A percentile compares a stretch with the other conserved stretches of the same genome.
These are phyloP conservation scores for Acrocephalus arundinaceus DNA, from an alignment of 2,113 vertebrate genomes.

Conservation along the genomic window DNA sequence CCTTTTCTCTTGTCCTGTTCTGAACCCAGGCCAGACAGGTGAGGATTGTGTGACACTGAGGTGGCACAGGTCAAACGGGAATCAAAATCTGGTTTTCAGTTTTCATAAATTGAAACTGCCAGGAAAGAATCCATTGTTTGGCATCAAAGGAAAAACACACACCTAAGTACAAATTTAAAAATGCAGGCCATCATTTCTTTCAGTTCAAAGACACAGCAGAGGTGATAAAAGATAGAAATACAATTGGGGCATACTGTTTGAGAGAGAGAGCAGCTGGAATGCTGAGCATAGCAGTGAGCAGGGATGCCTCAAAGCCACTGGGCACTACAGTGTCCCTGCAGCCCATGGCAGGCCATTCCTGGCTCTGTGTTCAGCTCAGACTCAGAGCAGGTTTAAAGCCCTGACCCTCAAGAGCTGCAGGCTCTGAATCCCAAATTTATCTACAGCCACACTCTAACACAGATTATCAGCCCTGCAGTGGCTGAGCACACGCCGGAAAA, in stretches of 20 bases:
- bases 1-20: not conserved
- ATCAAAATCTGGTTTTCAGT: not conserved
- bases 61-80: not conserved
- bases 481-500: accelerated
- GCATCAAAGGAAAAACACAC: not conserved
- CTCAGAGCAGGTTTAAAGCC: not conserved
- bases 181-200: not conserved
- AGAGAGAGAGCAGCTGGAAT: not conserved
- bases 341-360: not conserved
- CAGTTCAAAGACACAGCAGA: not conserved
- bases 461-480: not conserved
- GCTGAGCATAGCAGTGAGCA: not conserved
- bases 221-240: not conserved
- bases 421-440: not conserved
- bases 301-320: accelerated
- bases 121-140: not conserved
- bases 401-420: not conserved
- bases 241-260: not conserved
- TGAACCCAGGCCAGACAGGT: not conserved
- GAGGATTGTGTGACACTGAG: not conserved
- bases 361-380: not conserved
- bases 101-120: not conserved
- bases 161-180: not conserved
- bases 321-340: not conserved
- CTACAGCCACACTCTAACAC: not conserved